phyloP scores from a whole-genome alignment of 2,888 invertebrate species.

The Limnephilus marmoratus region DNA sequence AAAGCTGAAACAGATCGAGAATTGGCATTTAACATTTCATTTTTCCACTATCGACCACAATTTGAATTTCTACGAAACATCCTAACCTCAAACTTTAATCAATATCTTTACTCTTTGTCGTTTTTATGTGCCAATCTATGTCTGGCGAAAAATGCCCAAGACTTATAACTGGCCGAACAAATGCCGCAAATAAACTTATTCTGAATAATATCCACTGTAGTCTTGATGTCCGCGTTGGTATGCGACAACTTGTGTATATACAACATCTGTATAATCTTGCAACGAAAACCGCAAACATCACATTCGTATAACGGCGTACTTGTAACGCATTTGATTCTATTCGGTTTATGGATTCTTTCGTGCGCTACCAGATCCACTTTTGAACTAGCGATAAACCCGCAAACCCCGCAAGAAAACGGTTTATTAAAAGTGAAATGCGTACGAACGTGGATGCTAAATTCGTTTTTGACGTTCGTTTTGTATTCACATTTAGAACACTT shows the following conservation, averaged over 20 bases:
- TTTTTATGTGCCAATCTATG: neutral
- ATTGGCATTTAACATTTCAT: neutral
- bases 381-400: neutral
- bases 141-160: neutral
- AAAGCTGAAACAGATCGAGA: neutral
- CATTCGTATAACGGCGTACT: neutral
- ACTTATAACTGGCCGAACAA: neutral
- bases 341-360: neutral
- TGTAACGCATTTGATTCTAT: neutral
- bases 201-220: neutral
- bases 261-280: neutral
- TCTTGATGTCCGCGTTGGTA: neutral
- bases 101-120: neutral
- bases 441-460: neutral
- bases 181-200: neutral
- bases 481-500: slow-evolving; percentile 19
- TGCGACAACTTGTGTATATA: slow-evolving; percentile 5
- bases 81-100: no score
- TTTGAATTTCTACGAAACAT: no score
- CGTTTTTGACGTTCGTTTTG: neutral
- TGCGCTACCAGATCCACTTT: neutral
- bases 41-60: no score
- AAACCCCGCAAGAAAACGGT: neutral
- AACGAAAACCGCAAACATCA: neutral
- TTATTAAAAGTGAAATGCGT: neutral